Conservation (phyloP, 2,113 vertebrate species). For the Psettodes erumei region DNA sequence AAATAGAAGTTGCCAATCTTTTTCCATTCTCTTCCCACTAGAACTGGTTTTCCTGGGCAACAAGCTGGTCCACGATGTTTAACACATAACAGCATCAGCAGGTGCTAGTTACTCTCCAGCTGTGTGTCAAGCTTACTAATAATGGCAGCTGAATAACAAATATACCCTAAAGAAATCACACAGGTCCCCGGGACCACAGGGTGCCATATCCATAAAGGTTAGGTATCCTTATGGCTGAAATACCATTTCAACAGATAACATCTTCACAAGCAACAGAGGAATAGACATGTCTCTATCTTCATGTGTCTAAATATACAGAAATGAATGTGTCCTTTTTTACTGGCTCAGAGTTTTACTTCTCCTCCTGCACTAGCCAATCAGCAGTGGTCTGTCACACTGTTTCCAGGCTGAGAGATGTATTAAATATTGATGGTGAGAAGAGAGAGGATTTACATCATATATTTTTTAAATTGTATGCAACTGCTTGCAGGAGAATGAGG, state of each 20-base stretch:
- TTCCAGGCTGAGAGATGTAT: slow-evolving; percentile 69
- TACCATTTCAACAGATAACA: slow-evolving; percentile 4
- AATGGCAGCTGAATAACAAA: slow-evolving; percentile 73
- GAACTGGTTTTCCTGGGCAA: slow-evolving; percentile 1
- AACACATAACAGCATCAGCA: slow-evolving; percentile 46
- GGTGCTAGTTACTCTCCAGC: slow-evolving; percentile 57
- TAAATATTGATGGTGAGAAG: slow-evolving; percentile 73
- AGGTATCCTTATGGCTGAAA: slow-evolving; percentile 31
- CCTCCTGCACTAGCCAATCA: slow-evolving; percentile 59
- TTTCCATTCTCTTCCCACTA: neutral
- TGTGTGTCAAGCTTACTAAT: slow-evolving; percentile 67
- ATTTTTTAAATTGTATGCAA: slow-evolving; percentile 34
- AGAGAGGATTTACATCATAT: slow-evolving; percentile 48
- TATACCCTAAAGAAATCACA: slow-evolving; percentile 59
- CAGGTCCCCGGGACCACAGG: slow-evolving; percentile 32
- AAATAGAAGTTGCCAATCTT: slow-evolving; percentile 29
- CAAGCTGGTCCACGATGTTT: slow-evolving; percentile 36
- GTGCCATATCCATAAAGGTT: slow-evolving; percentile 61
- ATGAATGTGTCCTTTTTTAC: slow-evolving; percentile 44
- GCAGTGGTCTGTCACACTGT: slow-evolving; percentile 60
- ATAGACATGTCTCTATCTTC: neutral
- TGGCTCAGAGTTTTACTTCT: slow-evolving; percentile 58
- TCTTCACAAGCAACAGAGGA: neutral
- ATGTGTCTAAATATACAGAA: slow-evolving; percentile 1
- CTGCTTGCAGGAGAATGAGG: slow-evolving; percentile 3